Base-by-base conservation (phyloP, 2,888 invertebrate species). In the Conops quadrifasciatus region DNA sequence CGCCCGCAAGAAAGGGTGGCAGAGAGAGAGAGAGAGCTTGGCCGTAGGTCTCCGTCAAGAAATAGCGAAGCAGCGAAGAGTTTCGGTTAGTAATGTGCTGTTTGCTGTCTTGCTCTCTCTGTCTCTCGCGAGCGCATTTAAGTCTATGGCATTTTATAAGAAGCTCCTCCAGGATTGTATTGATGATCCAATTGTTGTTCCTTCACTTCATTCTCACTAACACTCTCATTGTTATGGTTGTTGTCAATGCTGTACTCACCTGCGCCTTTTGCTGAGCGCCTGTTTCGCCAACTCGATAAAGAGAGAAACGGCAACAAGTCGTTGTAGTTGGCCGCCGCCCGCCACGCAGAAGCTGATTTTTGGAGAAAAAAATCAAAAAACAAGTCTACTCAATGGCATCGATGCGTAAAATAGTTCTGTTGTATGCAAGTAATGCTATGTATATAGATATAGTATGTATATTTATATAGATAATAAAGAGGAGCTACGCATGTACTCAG, bases 241-340 rank as follows among this genome's bases (percentile, higher is more conserved):
- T n/a, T 43, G 19, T 19, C 16, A 7, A 24, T 56, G 30, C 4
- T 26, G 67, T 19, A n/a, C 9, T 26, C 13, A 28, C n/a, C 7
- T 19, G 49, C 28, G 7, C 0, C 24, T 62, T 51, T 51, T 49
- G 4, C 36, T 68, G 62, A n/a, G 68, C 49, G 49, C 60, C 68
- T 68, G 36, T 36, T 36, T 7, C 36, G 36, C 36, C 36, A 36
- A 36, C 36, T 36, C 47, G 21, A 36, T 16, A 19, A 51, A 68
- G 68, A 68, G 68, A 68, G 68, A 59, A 56, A 24, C 56, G 67
- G 59, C 43, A 67, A 67, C 67, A 67, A 66, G 36, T 66, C 36
- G 66, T 21, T 19, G 45, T 43, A 15, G n/a, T 11, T 36, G 36
- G 36, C 36, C 9, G n/a, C n/a, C 45, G 7, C 21, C 4, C 19